Evolutionary conservation across 2,888 invertebrate genomes (phyloP).

Genomic region (Oxystoma pomonae): DNA sequence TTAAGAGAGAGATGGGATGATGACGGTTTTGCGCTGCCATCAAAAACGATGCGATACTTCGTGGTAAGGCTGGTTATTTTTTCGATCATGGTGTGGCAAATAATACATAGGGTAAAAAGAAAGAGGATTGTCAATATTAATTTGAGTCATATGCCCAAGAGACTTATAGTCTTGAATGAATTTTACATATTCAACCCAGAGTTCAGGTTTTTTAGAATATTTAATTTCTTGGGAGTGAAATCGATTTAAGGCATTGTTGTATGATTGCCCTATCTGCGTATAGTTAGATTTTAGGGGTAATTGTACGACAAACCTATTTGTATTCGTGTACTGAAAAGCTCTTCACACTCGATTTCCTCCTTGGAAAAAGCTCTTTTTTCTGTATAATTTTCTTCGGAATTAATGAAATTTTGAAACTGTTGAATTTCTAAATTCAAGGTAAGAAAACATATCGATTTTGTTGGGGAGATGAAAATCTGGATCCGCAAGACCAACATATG

Average conservation of each 20-base stretch:
- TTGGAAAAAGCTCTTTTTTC: too few species aligned
- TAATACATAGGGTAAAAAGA: slow-evolving; percentile 4
- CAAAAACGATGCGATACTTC: background rate
- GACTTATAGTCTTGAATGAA: slow-evolving; percentile 1
- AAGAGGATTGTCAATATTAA: too few species aligned
- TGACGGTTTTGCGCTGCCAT: slow-evolving; percentile 2
- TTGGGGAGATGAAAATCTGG: background rate
- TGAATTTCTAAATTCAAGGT: background rate
- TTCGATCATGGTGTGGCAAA: too few species aligned
- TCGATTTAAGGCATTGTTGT: too few species aligned
- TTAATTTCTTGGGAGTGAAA: background rate
- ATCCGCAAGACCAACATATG: background rate
- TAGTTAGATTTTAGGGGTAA: too few species aligned
- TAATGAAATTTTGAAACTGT: background rate
- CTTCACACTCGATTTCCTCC: background rate
- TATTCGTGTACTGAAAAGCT: too few species aligned
- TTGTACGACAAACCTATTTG: background rate
- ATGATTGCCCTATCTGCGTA: too few species aligned
- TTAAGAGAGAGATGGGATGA: slow-evolving; percentile 9
- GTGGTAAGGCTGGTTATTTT: slow-evolving; percentile 6
- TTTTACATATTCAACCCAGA: background rate
- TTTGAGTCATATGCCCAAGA: slow-evolving; percentile 9
- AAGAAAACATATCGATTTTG: background rate
- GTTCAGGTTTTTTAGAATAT: background rate
- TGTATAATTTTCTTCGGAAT: background rate